Evolutionary conservation across 2,888 invertebrate genomes (phyloP).

Genomic region (Artemia sinica): DNA sequence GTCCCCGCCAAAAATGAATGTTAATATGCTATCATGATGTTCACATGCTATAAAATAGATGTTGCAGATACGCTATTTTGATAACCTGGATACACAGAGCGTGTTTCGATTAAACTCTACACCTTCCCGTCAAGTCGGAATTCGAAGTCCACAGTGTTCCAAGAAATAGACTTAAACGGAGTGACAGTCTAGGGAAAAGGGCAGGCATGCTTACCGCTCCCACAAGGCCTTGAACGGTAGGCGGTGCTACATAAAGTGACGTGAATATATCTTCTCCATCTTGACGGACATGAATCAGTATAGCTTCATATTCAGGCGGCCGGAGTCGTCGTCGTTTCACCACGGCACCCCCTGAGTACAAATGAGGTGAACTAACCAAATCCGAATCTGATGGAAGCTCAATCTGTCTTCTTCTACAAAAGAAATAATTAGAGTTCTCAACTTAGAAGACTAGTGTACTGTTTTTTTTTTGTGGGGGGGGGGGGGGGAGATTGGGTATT

Average conservation of each 20-base stretch:
- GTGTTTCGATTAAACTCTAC: no score
- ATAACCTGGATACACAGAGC: no score
- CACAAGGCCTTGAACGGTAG: slow-evolving; percentile 72
- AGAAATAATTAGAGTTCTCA: background rate
- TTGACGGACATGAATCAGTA: slow-evolving; percentile 92
- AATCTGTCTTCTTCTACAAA: background rate
- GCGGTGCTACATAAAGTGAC: slow-evolving; percentile 83
- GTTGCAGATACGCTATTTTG: no score
- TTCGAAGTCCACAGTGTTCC: no score
- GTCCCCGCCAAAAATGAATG: no score
- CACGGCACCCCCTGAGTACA: slow-evolving; percentile 32
- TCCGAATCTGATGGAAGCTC: slow-evolving; percentile 25
- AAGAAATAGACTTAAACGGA: no score
- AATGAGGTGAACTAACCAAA: slow-evolving; percentile 46
- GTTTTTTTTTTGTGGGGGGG: slow-evolving; percentile 31
- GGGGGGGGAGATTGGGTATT: slow-evolving; percentile 36
- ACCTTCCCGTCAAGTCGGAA: no score
- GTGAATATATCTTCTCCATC: slow-evolving; percentile 89
- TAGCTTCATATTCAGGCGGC: slow-evolving; percentile 66
- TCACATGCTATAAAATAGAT: no score
- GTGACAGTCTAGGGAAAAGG: no score
- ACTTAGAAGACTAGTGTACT: no score
- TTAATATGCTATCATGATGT: no score
- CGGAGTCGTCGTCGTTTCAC: slow-evolving; percentile 32
- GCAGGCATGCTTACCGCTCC: slow-evolving; percentile 59